Base-by-base conservation (phyloP, 2,888 invertebrate species). In the Cosmia trapezina region DNA sequence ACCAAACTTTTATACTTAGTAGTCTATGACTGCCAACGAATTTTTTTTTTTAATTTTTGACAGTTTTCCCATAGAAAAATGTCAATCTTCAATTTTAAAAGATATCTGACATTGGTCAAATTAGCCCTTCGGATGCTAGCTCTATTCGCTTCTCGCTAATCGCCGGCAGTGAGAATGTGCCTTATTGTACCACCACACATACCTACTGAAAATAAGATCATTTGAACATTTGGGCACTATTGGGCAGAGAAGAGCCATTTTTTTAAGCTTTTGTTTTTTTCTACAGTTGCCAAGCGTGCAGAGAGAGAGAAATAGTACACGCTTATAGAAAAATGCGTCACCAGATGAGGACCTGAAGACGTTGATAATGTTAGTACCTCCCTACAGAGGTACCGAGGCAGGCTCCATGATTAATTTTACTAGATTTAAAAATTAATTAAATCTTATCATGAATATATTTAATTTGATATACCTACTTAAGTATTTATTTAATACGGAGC, bases 271-370 rank as follows among this genome's bases (percentile, higher is more conserved):
- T 22, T 0, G 14, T 68, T 57, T 45, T 51, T 65, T 33, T 12
- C 62, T 70, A 57, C 70, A 90, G 91, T 53, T 90, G 91, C 73
- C 69, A 59, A 4, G 71, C 83, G 3, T 90, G 90, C 62, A 82
- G 73, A 7, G 86, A 87, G 37, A 78, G 85, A 1, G 83, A 82
- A 7, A 70, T 70, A 2, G 54, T 86, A 0, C 64, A 66, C 0
- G 71, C 83, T 0, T 81, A 89, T 43, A 86, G 85, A 33, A 84
- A 78, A 60, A 80, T 75, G 64, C 59, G 74, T 19, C 70, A 83
- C n/a, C 68, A 78, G 56, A 65, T 81, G 65, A 73, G 74, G 45
- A 19, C 41, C 33, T 72, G 51, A 37, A 71, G n/a, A 62, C 41
- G 19, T 49, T 53, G 37, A 62, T n/a, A 60, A 47, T 56, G 11